These are phyloP conservation scores for Albula goreensis DNA, from an alignment of 2,113 vertebrate genomes.

Conservation along the genomic window DNA sequence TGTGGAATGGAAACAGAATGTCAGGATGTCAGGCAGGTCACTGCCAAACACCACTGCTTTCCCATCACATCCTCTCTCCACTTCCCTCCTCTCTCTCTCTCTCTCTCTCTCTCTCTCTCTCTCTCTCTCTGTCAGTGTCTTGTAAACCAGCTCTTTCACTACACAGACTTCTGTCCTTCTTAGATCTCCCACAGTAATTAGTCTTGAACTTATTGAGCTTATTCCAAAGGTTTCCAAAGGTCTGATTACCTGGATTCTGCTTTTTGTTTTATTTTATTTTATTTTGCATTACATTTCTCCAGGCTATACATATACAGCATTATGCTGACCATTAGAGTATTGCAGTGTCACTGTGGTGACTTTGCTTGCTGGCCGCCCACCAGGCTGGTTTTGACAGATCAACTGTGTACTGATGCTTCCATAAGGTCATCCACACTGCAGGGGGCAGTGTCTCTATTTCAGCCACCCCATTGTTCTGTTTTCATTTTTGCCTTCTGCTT, in stretches of 20 bases:
- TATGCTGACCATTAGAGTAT: neutral
- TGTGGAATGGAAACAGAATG: constrained; percentile 39
- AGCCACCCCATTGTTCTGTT: constrained; percentile 64
- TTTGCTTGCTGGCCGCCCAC: constrained; percentile 36
- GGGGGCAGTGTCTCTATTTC: constrained; percentile 73
- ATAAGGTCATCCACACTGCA: constrained; percentile 70
- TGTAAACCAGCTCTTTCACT: too few species aligned
- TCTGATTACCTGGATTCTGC: too few species aligned
- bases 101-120: constrained; percentile 24
- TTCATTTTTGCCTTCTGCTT: constrained; percentile 67
- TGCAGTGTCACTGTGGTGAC: neutral
- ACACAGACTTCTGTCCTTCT: neutral
- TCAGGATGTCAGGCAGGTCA: constrained; percentile 45
- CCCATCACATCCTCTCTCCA: constrained; percentile 27
- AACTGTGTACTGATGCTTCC: constrained; percentile 65
- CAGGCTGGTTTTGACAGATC: constrained; percentile 57
- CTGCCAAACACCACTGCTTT: constrained; percentile 9
- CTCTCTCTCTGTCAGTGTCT: too few species aligned
- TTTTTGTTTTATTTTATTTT: neutral
- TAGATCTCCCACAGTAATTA: constrained; percentile 52
- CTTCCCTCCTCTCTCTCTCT: constrained; percentile 29
- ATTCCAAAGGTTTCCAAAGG: constrained; percentile 37
- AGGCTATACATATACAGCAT: neutral
- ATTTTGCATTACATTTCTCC: neutral
- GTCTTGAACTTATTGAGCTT: constrained; percentile 57